Percentiles rank a stretch among this genome's conserved stretches.
Evolutionary conservation across 2,797 vertebrate species (phyloP).

Genomic region (Psittacula echo): DNA sequence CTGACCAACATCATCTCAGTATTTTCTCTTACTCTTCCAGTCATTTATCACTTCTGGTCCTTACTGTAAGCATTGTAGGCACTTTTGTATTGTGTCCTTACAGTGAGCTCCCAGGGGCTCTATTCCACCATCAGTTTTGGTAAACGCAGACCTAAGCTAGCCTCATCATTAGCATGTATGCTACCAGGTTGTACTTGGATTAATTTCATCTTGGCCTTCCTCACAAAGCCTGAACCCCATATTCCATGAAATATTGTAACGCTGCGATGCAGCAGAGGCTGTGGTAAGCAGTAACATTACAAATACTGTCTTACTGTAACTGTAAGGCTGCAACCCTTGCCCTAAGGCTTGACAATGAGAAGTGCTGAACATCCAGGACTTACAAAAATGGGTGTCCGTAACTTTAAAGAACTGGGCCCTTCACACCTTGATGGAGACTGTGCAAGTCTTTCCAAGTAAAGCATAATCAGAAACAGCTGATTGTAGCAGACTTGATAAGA

Average conservation of each 20-base stretch:
- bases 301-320: background rate
- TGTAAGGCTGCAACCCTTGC: background rate
- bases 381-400: rapidly evolving
- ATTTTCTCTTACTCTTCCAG: background rate
- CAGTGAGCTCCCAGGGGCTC: background rate
- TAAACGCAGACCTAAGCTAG: background rate
- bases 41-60: background rate
- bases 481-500: rapidly evolving
- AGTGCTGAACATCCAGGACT: background rate
- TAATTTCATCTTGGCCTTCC: background rate
- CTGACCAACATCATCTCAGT: background rate
- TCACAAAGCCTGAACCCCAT: background rate
- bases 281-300: background rate
- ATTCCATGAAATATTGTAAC: rapidly evolving
- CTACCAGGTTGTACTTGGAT: background rate
- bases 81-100: background rate
- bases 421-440: background rate
- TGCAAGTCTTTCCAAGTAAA: background rate
- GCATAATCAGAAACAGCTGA: rapidly evolving
- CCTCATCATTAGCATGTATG: background rate
- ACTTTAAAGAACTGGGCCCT: rapidly evolving
- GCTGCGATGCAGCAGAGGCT: background rate
- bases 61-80: background rate
- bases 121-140: background rate
- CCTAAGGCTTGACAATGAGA: background rate